Conservation (phyloP, 2,797 vertebrate genomes). For the Sebastiscus tertius region DNA sequence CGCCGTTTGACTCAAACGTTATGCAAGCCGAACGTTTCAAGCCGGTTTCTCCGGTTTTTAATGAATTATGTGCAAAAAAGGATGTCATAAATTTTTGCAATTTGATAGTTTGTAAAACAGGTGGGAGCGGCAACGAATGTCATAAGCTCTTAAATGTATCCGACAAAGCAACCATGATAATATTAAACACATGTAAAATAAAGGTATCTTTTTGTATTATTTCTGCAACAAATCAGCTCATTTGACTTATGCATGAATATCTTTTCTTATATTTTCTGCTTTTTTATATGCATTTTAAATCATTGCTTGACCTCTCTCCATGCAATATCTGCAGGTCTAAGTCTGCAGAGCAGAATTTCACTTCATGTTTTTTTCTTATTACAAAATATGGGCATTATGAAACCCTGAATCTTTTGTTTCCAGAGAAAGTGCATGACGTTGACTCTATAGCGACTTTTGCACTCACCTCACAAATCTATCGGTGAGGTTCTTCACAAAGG, state of each 20-base stretch:
- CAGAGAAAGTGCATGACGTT: not conserved
- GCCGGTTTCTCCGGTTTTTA: slow-evolving; percentile 48
- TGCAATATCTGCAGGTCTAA: not conserved
- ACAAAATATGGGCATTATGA: not conserved
- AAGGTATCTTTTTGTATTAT: not conserved
- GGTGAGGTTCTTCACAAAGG: slow-evolving; percentile 91
- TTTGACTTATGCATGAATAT: not conserved
- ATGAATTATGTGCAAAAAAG: slow-evolving; percentile 55
- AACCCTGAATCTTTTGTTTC: not conserved
- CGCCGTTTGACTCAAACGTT: slow-evolving; percentile 78
- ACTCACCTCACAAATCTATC: slow-evolving; percentile 95
- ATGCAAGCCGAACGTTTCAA: slow-evolving; percentile 79
- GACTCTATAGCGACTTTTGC: accelerated
- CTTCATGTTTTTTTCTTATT: not conserved
- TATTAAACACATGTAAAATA: not conserved
- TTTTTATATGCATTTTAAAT: not conserved
- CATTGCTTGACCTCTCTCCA: not conserved
- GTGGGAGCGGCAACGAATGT: slow-evolving; percentile 17
- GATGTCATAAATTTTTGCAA: slow-evolving; percentile 30
- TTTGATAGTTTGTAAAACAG: slow-evolving; percentile 47
- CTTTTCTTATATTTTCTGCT: not conserved
- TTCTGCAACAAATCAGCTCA: not conserved
- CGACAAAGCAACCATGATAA: not conserved
- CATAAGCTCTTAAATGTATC: not conserved
- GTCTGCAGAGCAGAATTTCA: not conserved